Percentiles rank a stretch among this genome's conserved stretches.
Conservation (phyloP, 2,797 vertebrate genomes). For the Varecia variegata region DNA sequence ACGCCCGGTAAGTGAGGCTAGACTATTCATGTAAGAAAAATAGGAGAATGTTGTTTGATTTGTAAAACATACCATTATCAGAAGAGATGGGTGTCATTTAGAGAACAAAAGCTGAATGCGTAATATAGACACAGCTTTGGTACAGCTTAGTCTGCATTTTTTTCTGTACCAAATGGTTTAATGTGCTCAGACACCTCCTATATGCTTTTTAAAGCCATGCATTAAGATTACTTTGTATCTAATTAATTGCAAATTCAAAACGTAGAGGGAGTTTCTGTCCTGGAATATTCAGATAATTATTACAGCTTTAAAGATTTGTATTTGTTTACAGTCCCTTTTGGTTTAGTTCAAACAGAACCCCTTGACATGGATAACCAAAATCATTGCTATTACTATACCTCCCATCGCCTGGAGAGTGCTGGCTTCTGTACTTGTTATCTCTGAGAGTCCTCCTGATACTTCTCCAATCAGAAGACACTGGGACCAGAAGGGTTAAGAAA, state of each 20-base stretch:
- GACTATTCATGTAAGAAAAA: constrained; percentile 77
- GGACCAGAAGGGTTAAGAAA: not conserved
- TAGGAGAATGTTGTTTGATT: constrained; percentile 75
- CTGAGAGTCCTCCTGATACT: not conserved
- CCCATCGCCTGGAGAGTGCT: not conserved
- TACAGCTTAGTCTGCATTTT: not conserved
- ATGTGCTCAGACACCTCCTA: not conserved
- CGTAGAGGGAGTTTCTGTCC: not conserved
- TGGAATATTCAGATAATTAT: not conserved
- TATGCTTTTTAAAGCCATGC: not conserved
- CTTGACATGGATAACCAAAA: not conserved
- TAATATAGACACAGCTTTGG: not conserved
- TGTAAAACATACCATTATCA: constrained; percentile 52
- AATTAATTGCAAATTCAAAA: not conserved
- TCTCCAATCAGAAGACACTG: not conserved
- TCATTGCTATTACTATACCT: not conserved
- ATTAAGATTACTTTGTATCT: not conserved
- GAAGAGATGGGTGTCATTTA: not conserved
- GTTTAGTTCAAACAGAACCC: constrained; percentile 22
- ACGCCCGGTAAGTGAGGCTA: constrained; percentile 96
- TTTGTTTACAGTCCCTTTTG: constrained; percentile 37
- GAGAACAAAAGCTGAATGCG: not conserved
- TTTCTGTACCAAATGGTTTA: not conserved
- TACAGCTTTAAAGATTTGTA: not conserved
- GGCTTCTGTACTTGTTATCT: not conserved